Conservation (phyloP, 2,888 invertebrate species). For the Mayetiola destructor region DNA sequence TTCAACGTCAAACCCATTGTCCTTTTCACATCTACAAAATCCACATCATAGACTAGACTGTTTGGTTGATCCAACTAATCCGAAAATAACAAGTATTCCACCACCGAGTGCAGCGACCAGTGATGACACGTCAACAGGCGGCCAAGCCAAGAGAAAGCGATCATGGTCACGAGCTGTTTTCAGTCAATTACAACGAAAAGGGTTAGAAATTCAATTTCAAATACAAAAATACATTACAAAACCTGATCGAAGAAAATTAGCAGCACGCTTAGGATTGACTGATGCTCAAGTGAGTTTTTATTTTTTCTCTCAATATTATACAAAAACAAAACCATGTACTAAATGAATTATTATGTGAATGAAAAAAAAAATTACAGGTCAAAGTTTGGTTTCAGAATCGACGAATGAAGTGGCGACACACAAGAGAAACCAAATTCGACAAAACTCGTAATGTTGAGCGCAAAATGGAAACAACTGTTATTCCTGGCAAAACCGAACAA, state of each 20-base stretch:
- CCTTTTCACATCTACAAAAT: background rate
- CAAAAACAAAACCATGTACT: background rate
- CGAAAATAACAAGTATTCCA: background rate
- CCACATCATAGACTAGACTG: background rate
- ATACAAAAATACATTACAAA: conserved; percentile 93
- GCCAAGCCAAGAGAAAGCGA: conserved; percentile 55
- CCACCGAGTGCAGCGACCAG: background rate
- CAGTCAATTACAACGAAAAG: conserved; percentile 87
- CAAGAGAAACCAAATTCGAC: conserved; percentile 44
- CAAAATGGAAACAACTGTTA: conserved; percentile 14
- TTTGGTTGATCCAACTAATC: conserved; percentile 1
- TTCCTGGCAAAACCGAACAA: too few species aligned
- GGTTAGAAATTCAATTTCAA: conserved; percentile 80
- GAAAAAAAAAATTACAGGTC: conserved; percentile 41
- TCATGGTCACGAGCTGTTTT: conserved; percentile 94
- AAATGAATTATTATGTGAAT: background rate
- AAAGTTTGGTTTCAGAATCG: conserved; percentile 89
- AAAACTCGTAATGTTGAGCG: conserved; percentile 26
- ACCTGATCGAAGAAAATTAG: conserved; percentile 80
- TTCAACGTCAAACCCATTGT: background rate
- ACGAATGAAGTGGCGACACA: conserved; percentile 79
- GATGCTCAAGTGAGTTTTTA: conserved; percentile 64
- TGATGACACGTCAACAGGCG: background rate
- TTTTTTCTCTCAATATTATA: background rate
- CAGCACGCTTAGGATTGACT: conserved; percentile 79